A percentile compares a stretch with the other conserved stretches of the same genome.
These are phyloP conservation scores for Ectemnius cavifrons DNA, from an alignment of 2,888 invertebrate species.

Conservation along the genomic window DNA sequence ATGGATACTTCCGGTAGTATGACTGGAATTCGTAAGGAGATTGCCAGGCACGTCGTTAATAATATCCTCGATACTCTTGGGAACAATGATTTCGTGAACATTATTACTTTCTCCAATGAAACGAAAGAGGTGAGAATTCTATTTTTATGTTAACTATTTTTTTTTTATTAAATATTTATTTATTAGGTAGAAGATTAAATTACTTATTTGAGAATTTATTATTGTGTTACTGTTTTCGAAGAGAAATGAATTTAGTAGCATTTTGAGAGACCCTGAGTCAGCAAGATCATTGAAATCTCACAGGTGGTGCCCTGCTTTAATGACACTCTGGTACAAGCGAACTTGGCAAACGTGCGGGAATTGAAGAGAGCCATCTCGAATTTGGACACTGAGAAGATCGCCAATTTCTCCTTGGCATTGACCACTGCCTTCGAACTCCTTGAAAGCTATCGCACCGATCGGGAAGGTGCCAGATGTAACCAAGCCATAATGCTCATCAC, in stretches of 20 bases:
- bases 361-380: constrained; percentile 89
- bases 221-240: no score
- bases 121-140: constrained; percentile 82
- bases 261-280: no score
- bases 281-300: neutral
- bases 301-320: constrained; percentile 90
- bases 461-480: constrained; percentile 86
- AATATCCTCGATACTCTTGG: constrained; percentile 97
- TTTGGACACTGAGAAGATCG: constrained; percentile 91
- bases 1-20: constrained; percentile 95
- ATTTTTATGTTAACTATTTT: neutral
- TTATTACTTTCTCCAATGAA: constrained; percentile 92
- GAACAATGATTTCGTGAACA: constrained; percentile 98
- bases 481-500: constrained; percentile 99
- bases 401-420: constrained; percentile 95
- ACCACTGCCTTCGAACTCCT: constrained; percentile 94
- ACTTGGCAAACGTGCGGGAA: constrained; percentile 89
- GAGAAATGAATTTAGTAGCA: no score
- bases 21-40: constrained; percentile 92
- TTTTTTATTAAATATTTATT: no score
- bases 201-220: no score
- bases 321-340: constrained; percentile 93
- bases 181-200: no score
- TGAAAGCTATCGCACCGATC: constrained; percentile 82
- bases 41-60: constrained; percentile 91